Percentiles rank a stretch among this genome's conserved stretches.
These are phyloP conservation scores for Brassicogethes aeneus DNA, from an alignment of 2,888 invertebrate species.

Conservation along the genomic window DNA sequence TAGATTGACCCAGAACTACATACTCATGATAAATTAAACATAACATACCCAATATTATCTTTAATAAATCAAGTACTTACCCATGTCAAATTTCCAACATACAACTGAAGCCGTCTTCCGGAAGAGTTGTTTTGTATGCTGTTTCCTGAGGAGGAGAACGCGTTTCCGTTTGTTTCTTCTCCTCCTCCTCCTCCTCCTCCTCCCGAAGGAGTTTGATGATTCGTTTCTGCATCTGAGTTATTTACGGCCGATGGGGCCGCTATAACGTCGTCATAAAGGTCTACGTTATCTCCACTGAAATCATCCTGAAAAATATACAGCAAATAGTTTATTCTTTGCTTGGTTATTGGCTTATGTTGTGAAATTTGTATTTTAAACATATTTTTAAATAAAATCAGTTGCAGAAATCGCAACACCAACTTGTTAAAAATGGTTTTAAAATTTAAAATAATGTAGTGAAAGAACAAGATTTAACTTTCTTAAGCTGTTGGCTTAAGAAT, in stretches of 20 bases:
- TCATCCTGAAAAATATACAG: slow-evolving; percentile 62
- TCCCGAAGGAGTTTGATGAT: slow-evolving; percentile 47
- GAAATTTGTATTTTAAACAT: no score
- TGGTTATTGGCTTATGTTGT: no score
- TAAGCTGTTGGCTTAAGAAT: no score
- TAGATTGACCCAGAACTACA: no score
- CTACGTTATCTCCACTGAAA: slow-evolving; percentile 79
- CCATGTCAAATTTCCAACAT: slow-evolving; percentile 98
- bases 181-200: slow-evolving; percentile 43
- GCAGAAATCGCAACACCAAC: no score
- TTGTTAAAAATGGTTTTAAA: no score
- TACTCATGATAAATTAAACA: no score
- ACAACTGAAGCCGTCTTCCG: slow-evolving; percentile 79
- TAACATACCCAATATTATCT: no score
- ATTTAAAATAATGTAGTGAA: no score
- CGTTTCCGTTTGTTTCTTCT: slow-evolving; percentile 64
- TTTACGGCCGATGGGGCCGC: slow-evolving; percentile 63
- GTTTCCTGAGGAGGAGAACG: slow-evolving; percentile 61
- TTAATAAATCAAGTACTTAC: no score
- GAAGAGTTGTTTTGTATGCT: slow-evolving; percentile 59
- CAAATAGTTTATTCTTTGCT: slow-evolving; percentile 1
- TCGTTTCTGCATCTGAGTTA: slow-evolving; percentile 51
- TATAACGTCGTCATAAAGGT: slow-evolving; percentile 93
- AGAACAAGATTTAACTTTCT: no score
- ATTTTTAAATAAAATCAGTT: no score